phyloP scores from a whole-genome alignment of 2,797 vertebrate species.

The Cygnus olor region DNA sequence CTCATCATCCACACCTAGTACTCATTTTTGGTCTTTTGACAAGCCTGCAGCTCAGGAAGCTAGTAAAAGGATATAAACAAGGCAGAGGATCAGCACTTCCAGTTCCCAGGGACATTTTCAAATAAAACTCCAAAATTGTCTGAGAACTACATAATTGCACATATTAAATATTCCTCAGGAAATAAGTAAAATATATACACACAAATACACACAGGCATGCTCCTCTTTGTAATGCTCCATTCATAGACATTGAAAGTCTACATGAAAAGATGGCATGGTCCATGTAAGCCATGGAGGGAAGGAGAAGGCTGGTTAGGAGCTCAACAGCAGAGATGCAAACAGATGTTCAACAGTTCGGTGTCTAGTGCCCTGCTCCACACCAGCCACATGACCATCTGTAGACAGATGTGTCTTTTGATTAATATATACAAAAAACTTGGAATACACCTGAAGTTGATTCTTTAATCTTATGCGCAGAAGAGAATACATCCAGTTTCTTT shows the following conservation, averaged over 20 bases:
- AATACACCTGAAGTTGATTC: not conserved
- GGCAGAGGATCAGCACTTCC: not conserved
- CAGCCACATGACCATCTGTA: not conserved
- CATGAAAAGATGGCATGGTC: not conserved
- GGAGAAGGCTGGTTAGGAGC: not conserved
- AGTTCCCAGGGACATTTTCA: not conserved
- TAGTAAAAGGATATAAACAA: not conserved
- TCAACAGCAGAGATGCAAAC: not conserved
- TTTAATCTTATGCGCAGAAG: not conserved
- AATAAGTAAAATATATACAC: not conserved
- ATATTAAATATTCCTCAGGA: not conserved
- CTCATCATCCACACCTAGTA: not conserved
- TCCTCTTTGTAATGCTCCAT: not conserved
- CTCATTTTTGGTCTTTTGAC: not conserved
- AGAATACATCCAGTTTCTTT: not conserved
- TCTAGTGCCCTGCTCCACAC: not conserved
- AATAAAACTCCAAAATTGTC: not conserved
- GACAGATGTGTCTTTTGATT: not conserved
- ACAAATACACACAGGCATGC: not conserved
- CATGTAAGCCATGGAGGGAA: not conserved
- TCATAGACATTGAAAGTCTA: not conserved
- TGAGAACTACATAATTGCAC: not conserved
- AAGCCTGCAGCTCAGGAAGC: not conserved
- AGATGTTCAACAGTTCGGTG: not conserved
- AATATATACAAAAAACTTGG: not conserved